A percentile compares a stretch with the other conserved stretches of the same genome.
phyloP scores from a whole-genome alignment of 2,888 invertebrate species.

The Torymus tubicola region DNA sequence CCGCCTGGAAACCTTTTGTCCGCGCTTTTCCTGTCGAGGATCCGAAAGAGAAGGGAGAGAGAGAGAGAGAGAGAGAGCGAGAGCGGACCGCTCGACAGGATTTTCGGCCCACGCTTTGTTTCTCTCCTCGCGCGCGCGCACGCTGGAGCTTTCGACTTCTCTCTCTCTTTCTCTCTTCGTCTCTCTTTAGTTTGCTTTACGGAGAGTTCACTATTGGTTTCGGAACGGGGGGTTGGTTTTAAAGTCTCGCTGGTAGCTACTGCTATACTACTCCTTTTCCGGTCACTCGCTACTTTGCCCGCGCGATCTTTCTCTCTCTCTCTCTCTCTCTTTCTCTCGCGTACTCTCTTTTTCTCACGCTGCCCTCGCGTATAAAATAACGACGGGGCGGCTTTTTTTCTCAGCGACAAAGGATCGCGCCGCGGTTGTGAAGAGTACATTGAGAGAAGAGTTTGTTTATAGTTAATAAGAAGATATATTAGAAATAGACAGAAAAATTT shows the following conservation, averaged over 20 bases:
- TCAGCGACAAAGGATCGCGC: conserved; percentile 24
- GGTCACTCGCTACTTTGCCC: conserved; percentile 47
- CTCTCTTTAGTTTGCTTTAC: conserved; percentile 37
- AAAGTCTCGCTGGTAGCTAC: conserved; percentile 1
- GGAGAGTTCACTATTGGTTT: conserved; percentile 37
- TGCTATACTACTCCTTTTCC: conserved; percentile 44
- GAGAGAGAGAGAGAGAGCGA: too few relatives aligned
- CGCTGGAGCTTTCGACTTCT: neutral
- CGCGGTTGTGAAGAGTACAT: neutral
- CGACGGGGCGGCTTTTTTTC: neutral
- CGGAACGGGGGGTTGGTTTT: neutral
- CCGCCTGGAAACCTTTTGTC: conserved; percentile 74
- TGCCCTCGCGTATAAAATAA: neutral
- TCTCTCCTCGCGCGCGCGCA: conserved; percentile 21
- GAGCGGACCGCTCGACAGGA: conserved; percentile 48
- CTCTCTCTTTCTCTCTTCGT: conserved; percentile 22
- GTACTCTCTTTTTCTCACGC: neutral
- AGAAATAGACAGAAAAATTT: too few relatives aligned
- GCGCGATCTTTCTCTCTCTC: neutral
- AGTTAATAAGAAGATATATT: too few relatives aligned
- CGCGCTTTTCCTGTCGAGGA: conserved; percentile 73
- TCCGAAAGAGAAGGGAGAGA: conserved; percentile 58
- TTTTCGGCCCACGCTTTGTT: conserved; percentile 63
- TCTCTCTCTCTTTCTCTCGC: neutral
- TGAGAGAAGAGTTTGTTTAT: too few relatives aligned